Evolutionary conservation across 92 coral and sea anemone genomes (phyloP), one percentile per base, ranked within the genome.

Genomic region (Phenganax subtilis): DNA sequence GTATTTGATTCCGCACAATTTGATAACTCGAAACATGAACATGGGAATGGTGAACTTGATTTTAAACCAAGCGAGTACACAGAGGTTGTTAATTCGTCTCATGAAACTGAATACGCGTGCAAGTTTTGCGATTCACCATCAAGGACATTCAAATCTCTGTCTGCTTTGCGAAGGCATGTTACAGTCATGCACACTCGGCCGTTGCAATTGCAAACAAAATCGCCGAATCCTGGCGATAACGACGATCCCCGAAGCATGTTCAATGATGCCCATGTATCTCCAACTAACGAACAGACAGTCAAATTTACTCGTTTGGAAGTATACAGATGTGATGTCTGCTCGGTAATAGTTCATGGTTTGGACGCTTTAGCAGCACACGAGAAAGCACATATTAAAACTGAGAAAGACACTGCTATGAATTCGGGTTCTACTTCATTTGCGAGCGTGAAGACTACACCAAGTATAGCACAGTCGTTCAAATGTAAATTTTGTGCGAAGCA

Each of bases 341-440:
- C 73, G 7, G 73, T 68, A 11, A 68, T 68, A 51, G 73, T 68
- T 17, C 73, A 68, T 10, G 73, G 73, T 10, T 10, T 9, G 53
- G 73, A 68, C 4, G 73, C 73, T 0, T 68, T 68, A 37, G 73
- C 9, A 27, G 54, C 73, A n/a, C 73, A 68, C 73, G 73, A 68
- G 16, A 30, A 30, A 10, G 73, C 73, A 14, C 73, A 68, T 37
- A 37, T 37, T 5, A 37, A 37, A 37, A 37, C 2, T 15, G n/a
- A 16, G 53, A 68, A 30, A 37, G 5, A 0, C 27, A 17, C 5
- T n/a, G 73, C 30, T 6, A 30, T 12, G 44, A 30, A 52, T 37
- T 17, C 73, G 16, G 10, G 15, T 79, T 54, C 70, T 12, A 29
- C 57, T 15, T 12, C 66, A 51, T n/a, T 51, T 10, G 8, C n/a